Percentiles rank a stretch among this genome's conserved stretches.
These are phyloP conservation scores for Heliangelus exortis DNA, from an alignment of 2,797 vertebrate species.

Conservation along the genomic window DNA sequence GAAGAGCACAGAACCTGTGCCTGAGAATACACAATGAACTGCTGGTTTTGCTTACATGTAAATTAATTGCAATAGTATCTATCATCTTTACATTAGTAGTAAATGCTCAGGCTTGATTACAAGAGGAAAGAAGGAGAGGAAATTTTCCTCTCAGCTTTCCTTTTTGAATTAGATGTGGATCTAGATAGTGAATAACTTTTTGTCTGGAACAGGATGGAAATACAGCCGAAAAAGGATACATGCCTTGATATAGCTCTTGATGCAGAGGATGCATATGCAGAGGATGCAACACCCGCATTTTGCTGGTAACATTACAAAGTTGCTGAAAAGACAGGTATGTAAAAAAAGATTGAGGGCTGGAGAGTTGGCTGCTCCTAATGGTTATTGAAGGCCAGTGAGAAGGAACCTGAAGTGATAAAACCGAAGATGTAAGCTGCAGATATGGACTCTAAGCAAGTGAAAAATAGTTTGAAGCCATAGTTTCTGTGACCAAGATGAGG, in stretches of 20 bases:
- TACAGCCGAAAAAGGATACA: neutral
- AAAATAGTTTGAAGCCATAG: neutral
- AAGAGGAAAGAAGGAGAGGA: neutral
- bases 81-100: neutral
- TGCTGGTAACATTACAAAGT: fast-evolving
- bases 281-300: neutral
- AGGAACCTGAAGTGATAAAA: neutral
- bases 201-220: neutral
- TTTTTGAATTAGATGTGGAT: neutral
- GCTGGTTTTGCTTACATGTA: neutral
- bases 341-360: neutral
- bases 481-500: neutral
- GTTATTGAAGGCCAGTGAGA: neutral
- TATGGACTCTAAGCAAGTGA: neutral
- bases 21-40: neutral
- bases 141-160: neutral
- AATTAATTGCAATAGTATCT: neutral
- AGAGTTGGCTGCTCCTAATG: neutral
- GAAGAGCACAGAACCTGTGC: neutral
- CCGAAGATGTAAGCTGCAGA: neutral
- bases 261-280: neutral
- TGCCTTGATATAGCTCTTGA: neutral
- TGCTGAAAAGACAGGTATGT: neutral
- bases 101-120: neutral
- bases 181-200: neutral